Conservation (phyloP, 1,140 invertebrate species). For the Caenorhabditis remanei region DNA sequence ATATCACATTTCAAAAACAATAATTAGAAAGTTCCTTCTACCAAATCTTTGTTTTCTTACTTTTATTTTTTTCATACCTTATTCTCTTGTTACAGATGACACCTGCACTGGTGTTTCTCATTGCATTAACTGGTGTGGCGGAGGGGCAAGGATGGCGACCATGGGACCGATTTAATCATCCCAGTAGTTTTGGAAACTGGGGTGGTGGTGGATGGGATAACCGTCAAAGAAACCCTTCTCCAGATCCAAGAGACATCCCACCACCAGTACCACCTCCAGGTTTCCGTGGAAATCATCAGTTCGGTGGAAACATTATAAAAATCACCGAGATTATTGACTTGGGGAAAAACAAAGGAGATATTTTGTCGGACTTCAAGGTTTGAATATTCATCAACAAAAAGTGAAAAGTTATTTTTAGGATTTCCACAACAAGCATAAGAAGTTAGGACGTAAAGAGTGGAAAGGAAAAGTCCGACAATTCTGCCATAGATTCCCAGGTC, state of each 20-base stretch:
- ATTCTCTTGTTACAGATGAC: neutral
- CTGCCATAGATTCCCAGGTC: conserved; percentile 57
- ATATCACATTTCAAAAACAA: neutral
- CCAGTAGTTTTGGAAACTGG: neutral
- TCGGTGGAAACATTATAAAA: conserved; percentile 29
- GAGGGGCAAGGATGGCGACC: conserved; percentile 43
- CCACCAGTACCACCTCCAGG: conserved; percentile 26
- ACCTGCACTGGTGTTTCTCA: conserved; percentile 4
- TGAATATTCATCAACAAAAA: neutral
- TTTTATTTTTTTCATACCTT: neutral
- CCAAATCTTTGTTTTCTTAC: neutral
- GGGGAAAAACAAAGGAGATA: conserved; percentile 8
- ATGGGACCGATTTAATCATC: conserved; percentile 25
- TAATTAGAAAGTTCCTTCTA: neutral
- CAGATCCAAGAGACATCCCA: neutral
- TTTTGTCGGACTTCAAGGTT: conserved; percentile 20
- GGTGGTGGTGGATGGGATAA: conserved; percentile 1
- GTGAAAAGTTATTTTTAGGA: neutral
- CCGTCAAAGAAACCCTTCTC: neutral
- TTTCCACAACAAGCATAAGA: conserved; percentile 5
- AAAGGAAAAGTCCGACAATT: conserved; percentile 42
- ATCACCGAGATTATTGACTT: conserved; percentile 21
- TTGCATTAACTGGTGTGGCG: neutral
- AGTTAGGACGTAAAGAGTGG: conserved; percentile 44
- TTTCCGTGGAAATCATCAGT: neutral